Percentiles rank a stretch among this genome's conserved stretches.
phyloP scores from a whole-genome alignment of 2,888 invertebrate genomes.

The Brachypterus glaber region DNA sequence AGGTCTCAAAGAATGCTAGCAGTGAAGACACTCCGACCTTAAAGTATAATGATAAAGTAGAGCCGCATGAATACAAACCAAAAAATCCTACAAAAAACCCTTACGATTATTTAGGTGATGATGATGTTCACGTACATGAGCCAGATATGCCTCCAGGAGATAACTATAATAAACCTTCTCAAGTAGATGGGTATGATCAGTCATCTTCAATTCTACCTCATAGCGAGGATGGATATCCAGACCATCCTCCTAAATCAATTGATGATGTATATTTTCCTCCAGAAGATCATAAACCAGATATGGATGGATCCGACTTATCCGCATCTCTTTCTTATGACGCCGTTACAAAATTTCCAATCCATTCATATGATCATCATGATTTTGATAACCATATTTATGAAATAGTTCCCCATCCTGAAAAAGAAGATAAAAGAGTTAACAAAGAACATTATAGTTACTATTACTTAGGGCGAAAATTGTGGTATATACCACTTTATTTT shows the following conservation, averaged over 20 bases:
- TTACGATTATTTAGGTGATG: too few relatives aligned
- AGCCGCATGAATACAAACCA: too few relatives aligned
- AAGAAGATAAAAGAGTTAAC: conserved; percentile 50
- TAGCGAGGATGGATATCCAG: conserved; percentile 20
- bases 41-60: too few relatives aligned
- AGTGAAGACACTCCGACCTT: too few relatives aligned
- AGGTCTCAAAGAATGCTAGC: too few relatives aligned
- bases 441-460: conserved; percentile 60
- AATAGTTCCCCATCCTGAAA: conserved; percentile 39
- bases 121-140: too few relatives aligned
- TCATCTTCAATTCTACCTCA: too few relatives aligned
- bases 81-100: too few relatives aligned
- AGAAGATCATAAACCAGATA: conserved; percentile 20
- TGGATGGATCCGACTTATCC: conserved; percentile 36
- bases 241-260: conserved; percentile 24
- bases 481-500: conserved; percentile 67
- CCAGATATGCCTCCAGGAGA: too few relatives aligned
- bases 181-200: too few relatives aligned
- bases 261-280: conserved; percentile 26
- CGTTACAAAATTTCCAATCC: conserved; percentile 33
- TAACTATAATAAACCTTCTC: too few relatives aligned
- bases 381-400: conserved; percentile 37
- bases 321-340: conserved; percentile 35
- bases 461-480: conserved; percentile 63
- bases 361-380: conserved; percentile 37